These are phyloP conservation scores for Acomys russatus DNA, from an alignment of 2,797 vertebrate genomes.

Conservation along the genomic window DNA sequence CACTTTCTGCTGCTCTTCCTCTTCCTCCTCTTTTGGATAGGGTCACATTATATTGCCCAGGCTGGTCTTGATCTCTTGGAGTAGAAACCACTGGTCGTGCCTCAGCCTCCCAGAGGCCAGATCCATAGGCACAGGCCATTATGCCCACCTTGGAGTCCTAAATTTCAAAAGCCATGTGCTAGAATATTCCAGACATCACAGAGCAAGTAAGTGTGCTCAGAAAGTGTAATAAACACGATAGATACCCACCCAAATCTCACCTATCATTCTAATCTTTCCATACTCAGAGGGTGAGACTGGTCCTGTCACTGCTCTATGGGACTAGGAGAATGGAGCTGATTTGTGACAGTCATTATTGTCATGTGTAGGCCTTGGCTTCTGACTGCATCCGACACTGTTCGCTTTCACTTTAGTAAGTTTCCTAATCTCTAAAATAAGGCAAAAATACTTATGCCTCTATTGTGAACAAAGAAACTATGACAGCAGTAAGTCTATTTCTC, in stretches of 20 bases:
- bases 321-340: accelerated
- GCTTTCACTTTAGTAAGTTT: slow-evolving; percentile 5
- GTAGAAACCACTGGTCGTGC: background rate
- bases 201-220: background rate
- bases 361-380: background rate
- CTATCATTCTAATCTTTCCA: background rate
- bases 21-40: background rate
- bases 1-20: background rate
- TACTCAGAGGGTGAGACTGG: background rate
- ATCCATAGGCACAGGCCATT: too few species aligned
- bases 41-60: background rate
- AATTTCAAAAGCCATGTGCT: background rate
- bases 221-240: background rate
- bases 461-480: background rate
- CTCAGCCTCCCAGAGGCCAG: background rate
- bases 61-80: background rate
- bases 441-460: background rate
- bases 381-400: background rate
- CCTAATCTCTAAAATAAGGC: slow-evolving; percentile 1
- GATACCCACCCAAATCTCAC: background rate
- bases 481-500: background rate
- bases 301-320: background rate
- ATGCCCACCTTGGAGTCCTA: background rate
- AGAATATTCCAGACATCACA: slow-evolving; percentile 23
- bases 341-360: background rate